A percentile compares a stretch with the other conserved stretches of the same genome.
Conservation (phyloP, 2,797 vertebrate species). For the Malurus splendens region DNA sequence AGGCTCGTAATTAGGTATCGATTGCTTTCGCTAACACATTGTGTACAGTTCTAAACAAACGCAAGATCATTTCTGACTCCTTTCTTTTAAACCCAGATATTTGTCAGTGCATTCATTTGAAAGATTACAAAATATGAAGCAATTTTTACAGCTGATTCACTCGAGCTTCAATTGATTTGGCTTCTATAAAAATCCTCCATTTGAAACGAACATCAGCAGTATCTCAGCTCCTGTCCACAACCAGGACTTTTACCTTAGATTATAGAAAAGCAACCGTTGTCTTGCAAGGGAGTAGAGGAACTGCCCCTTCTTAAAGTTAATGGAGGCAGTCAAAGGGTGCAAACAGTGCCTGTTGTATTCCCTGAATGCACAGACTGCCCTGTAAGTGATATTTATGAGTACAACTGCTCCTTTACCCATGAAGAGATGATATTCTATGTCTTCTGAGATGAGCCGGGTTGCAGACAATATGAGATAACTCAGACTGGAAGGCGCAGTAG, state of each 20-base stretch:
- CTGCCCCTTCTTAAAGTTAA: background rate
- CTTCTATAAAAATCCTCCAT: conserved; percentile 16
- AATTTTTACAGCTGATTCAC: conserved; percentile 38
- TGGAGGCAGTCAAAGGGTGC: background rate
- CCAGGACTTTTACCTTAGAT: background rate
- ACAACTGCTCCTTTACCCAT: background rate
- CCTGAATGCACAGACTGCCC: background rate
- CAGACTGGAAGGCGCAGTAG: background rate
- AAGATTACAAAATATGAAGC: conserved; percentile 58
- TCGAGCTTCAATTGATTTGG: conserved; percentile 33
- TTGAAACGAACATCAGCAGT: conserved; percentile 16
- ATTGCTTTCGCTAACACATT: conserved; percentile 65
- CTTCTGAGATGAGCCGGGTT: background rate
- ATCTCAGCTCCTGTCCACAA: background rate
- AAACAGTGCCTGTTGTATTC: background rate
- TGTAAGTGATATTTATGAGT: background rate
- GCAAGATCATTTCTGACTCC: conserved; percentile 49
- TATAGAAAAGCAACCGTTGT: background rate
- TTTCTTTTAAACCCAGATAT: conserved; percentile 60
- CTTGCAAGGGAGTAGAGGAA: background rate
- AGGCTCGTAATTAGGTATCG: conserved; percentile 73
- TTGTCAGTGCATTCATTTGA: conserved; percentile 48
- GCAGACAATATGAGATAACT: background rate
- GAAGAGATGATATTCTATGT: fast-evolving
- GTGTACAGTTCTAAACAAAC: conserved; percentile 66